Evolutionary conservation across 2,113 vertebrate species (phyloP).

Genomic region (Chaetura pelagica): DNA sequence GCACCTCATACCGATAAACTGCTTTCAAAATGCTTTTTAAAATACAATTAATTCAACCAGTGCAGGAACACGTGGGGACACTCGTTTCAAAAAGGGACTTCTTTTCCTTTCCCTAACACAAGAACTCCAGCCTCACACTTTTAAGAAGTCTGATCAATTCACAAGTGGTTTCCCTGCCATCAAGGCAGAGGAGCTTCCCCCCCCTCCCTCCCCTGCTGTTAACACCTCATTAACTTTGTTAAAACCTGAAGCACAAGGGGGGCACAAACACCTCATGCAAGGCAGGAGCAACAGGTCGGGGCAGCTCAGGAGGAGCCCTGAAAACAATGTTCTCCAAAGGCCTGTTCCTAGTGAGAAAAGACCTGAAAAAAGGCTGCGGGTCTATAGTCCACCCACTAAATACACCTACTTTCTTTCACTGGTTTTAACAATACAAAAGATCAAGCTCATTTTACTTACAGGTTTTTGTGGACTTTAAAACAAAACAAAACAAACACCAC

Average conservation of each 20-base stretch:
- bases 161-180: not conserved
- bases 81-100: not conserved
- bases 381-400: not conserved
- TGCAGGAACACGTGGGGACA: not conserved
- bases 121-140: not conserved
- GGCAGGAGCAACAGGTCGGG: not conserved
- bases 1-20: accelerated
- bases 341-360: not conserved
- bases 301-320: not conserved
- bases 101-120: too few relatives aligned
- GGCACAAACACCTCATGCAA: not conserved
- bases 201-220: not conserved
- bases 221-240: not conserved
- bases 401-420: not conserved
- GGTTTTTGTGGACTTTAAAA: not conserved
- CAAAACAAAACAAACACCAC: not conserved
- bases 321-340: not conserved
- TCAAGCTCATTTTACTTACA: not conserved
- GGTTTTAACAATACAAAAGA: not conserved
- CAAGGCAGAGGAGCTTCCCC: not conserved
- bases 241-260: too few relatives aligned
- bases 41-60: not conserved
- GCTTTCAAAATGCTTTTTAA: not conserved
- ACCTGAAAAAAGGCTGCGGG: accelerated
- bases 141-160: not conserved